Base-by-base conservation (phyloP, 2,888 invertebrate genomes). In the Acleris emargana region DNA sequence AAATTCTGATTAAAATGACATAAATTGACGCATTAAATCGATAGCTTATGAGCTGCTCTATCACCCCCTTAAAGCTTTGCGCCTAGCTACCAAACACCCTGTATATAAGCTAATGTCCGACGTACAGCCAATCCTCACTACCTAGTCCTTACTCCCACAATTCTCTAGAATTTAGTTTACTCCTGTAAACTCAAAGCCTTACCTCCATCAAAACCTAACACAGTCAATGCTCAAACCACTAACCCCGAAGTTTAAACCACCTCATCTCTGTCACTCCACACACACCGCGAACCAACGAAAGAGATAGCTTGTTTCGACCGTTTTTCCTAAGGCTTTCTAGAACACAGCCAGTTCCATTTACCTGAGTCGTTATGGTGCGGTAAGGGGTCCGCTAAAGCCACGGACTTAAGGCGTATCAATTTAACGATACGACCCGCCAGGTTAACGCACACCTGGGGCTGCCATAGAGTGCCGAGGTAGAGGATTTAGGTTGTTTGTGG, bases 371-470 rank as follows among this genome's bases (percentile, higher is more conserved):
- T 43, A 58, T n/a, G 45, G 45, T n/a, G 28, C 32, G 60, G 58
- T 58, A 60, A 54, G 69, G 71, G 71, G 45, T 51, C 64, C 67
- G 66, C 67, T 68, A 68, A 72, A 74, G 69, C 73, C 47, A 60
- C 60, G 66, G 66, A 64, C 70, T 72, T 74, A 57, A 58, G 70
- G 70, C 75, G 76, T 81, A 80, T 82, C 83, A 80, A 78, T 81
- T 80, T 81, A 78, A 77, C 78, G 79, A 81, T 76, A 76, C 72
- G 64, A 53, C 67, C 72, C 66, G 66, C 67, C 72, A 70, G 74
- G 72, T 73, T 75, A 69, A 64, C 64, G 72, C 72, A 64, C 85
- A 84, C 85, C 85, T 85, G 85, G 58, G 76, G 73, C 68, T 18
- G 59, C 0, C 76, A 74, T 38, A 81, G 84, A 82, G 11, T 72